A percentile compares a stretch with the other conserved stretches of the same genome.
phyloP scores from a whole-genome alignment of 2,113 vertebrate genomes.

The Mirza zaza region DNA sequence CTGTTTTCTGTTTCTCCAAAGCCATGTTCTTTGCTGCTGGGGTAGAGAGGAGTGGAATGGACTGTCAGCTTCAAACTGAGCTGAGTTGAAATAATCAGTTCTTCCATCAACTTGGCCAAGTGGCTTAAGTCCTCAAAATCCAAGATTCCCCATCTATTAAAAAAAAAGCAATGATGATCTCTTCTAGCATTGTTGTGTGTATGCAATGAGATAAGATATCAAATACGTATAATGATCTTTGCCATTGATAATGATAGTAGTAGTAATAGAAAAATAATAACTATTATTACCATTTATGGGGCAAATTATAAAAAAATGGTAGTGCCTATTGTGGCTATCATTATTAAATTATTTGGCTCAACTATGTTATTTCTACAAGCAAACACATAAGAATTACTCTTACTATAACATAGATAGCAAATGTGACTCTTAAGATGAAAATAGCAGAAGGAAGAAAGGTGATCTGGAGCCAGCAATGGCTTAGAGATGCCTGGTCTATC shows the following conservation, averaged over 20 bases:
- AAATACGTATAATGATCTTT: not conserved
- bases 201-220: not conserved
- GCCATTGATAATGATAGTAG: not conserved
- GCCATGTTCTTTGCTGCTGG: not conserved
- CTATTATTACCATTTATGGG: not conserved
- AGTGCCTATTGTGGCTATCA: not conserved
- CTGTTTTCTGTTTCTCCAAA: not conserved
- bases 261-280: not conserved
- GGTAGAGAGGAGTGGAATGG: not conserved
- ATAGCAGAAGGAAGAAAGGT: not conserved
- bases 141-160: not conserved
- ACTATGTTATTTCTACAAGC: not conserved
- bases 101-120: not conserved
- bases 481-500: not conserved
- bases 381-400: not conserved
- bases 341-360: not conserved
- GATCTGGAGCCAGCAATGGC: not conserved
- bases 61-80: not conserved
- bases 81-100: not conserved
- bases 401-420: not conserved
- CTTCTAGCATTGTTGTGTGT: not conserved
- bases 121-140: not conserved
- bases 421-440: not conserved
- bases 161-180: not conserved
- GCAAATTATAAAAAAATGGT: not conserved